A percentile compares a stretch with the other conserved stretches of the same genome.
Conservation (phyloP, 2,888 invertebrate species). For the Cheilosia vulpina region DNA sequence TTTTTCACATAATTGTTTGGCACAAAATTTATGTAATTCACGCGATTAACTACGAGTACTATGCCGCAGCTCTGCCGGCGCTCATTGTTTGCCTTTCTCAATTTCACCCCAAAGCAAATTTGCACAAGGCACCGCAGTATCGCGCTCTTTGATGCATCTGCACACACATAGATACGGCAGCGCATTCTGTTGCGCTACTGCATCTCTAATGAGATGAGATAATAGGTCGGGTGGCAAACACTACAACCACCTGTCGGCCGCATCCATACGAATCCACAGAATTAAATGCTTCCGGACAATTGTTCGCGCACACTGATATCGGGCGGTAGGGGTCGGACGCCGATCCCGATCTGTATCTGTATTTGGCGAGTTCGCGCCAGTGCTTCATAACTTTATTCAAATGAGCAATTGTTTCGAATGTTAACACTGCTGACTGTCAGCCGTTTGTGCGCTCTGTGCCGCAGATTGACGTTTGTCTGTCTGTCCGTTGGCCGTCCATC, state of each 20-base stretch:
- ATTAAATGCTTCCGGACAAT: constrained; percentile 76
- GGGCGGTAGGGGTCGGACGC: constrained; percentile 15
- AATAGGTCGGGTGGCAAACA: constrained; percentile 62
- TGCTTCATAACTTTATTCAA: constrained; percentile 75
- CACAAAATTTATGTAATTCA: constrained; percentile 68
- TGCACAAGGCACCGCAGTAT: constrained; percentile 49
- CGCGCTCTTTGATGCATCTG: constrained; percentile 21
- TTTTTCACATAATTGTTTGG: constrained; percentile 70
- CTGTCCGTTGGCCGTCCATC: constrained; percentile 40
- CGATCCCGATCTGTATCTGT: constrained; percentile 16
- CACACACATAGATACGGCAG: neutral
- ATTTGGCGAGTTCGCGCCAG: constrained; percentile 39
- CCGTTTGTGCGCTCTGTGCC: neutral
- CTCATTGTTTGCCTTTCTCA: constrained; percentile 65
- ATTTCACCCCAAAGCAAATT: constrained; percentile 62
- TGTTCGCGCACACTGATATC: constrained; percentile 41
- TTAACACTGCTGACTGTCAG: constrained; percentile 55
- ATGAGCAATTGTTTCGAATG: constrained; percentile 75
- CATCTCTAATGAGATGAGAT: constrained; percentile 75
- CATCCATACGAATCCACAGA: constrained; percentile 57
- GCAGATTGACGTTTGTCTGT: constrained; percentile 49
- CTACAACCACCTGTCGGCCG: constrained; percentile 66
- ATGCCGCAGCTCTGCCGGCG: neutral
- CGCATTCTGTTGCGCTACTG: constrained; percentile 36
- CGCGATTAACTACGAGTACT: constrained; percentile 59